Conservation (phyloP, 2,113 vertebrate species). For the Neogobius melanostomus region DNA sequence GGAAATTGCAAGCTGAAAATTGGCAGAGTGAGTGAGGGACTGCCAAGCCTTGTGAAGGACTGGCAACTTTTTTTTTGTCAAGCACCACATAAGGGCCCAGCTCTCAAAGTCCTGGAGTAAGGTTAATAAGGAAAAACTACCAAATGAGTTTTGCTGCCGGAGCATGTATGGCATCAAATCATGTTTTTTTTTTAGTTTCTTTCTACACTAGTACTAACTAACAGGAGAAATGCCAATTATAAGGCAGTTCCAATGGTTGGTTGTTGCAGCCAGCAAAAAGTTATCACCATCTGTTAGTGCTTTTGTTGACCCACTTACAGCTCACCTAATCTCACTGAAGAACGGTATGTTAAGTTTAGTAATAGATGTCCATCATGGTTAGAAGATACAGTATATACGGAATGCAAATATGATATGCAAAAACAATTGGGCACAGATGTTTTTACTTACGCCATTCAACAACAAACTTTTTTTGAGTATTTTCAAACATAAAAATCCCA, state of each 20-base stretch:
- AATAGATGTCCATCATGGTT: too few relatives aligned
- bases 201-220: constrained; percentile 32
- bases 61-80: constrained; percentile 26
- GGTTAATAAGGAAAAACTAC: constrained; percentile 10
- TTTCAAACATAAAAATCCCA: too few relatives aligned
- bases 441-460: too few relatives aligned
- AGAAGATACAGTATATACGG: too few relatives aligned
- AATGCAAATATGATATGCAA: too few relatives aligned
- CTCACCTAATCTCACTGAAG: constrained; percentile 32
- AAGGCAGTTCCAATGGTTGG: constrained; percentile 54
- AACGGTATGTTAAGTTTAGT: neutral
- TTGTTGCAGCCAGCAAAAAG: constrained; percentile 63
- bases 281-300: constrained; percentile 60
- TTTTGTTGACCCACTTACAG: constrained; percentile 68
- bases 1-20: constrained; percentile 18
- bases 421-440: too few relatives aligned
- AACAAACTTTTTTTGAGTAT: too few relatives aligned
- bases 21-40: constrained; percentile 17
- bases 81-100: neutral
- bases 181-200: constrained; percentile 12
- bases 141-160: constrained; percentile 7
- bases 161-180: constrained; percentile 4
- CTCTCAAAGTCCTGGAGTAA: neutral
- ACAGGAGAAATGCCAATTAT: constrained; percentile 47
- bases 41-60: constrained; percentile 27